phyloP scores from a whole-genome alignment of 2,113 vertebrate genomes.

The Cromileptes altivelis region DNA sequence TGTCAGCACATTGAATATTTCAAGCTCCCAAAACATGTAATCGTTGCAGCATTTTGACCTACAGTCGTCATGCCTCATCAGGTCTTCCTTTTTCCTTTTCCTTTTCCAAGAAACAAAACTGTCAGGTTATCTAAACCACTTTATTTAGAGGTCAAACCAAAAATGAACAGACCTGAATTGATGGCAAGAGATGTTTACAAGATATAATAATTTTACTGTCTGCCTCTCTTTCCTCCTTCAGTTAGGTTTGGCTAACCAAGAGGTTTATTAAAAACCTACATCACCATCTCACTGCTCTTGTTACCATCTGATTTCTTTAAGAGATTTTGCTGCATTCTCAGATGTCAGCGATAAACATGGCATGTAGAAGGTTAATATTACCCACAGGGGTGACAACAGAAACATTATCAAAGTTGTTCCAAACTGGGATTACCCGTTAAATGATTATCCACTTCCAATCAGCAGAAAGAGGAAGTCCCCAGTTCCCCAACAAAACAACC shows the following conservation, averaged over 20 bases:
- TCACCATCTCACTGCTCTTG: neutral
- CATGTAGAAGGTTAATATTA: neutral
- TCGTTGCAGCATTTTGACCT: neutral
- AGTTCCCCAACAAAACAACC: neutral
- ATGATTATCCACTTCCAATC: neutral
- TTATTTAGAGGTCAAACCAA: neutral
- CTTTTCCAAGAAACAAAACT: neutral
- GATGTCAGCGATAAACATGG: neutral
- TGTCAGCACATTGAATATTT: neutral
- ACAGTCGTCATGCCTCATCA: neutral
- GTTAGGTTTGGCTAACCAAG: neutral
- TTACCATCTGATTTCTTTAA: neutral
- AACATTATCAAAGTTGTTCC: neutral
- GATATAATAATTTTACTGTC: neutral
- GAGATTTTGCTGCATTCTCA: neutral
- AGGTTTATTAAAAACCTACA: too few relatives aligned
- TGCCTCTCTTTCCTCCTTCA: neutral
- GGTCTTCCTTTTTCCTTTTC: neutral
- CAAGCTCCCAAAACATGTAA: neutral
- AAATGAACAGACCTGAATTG: neutral
- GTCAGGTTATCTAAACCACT: neutral
- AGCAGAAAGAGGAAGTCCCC: neutral
- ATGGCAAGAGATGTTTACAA: neutral
- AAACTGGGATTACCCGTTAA: neutral
- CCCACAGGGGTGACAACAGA: too few relatives aligned